Evolutionary conservation across 2,888 invertebrate genomes (phyloP), one percentile per base, ranked within the genome.

Genomic region (Pristionchus maxplancki): DNA sequence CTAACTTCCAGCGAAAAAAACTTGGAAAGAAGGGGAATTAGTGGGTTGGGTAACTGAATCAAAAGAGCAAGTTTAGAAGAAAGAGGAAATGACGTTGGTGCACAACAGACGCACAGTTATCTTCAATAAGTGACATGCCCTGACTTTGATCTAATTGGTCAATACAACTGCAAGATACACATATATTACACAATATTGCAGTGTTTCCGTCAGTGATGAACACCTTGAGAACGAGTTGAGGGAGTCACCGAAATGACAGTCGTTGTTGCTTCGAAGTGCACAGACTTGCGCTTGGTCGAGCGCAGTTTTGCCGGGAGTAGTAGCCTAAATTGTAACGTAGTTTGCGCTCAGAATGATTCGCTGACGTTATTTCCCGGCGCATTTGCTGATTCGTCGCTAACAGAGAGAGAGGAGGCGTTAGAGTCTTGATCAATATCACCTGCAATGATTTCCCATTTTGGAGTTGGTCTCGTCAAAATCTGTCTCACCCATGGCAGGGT

Each of bases 341-440:
- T 58, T n/a, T 58, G n/a, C 20, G 24, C 28, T 64, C 24, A 17
- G n/a, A 28, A 17, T 24, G n/a, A n/a, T 62, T n/a, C 37, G 1
- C 71, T 40, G 6, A 78, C 40, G n/a, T 78, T 48, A 78, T 11
- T 48, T 78, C 78, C 24, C n/a, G n/a, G 20, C 78, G 78, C 78
- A 78, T 78, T n/a, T 78, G 78, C 15, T 78, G 24, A n/a, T 78
- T 78, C 17, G 44, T 78, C 15, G 78, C 78, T 4, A 78, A 2
- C 0, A 78, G 78, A 48, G 48, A 24, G 24, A 78, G 44, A 20
- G 78, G 20, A 44, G 78, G 78, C 34, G 44, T 48, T 48, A 78
- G 28, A 13, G 44, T 78, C 44, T 78, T 78, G 44, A 78, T 48
- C n/a, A 78, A 11, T 28, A 78, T 78, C 11, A 78, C 78, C 78